Evolutionary conservation across 1,140 invertebrate species (phyloP).

Genomic region (Aleiodes sp.): DNA sequence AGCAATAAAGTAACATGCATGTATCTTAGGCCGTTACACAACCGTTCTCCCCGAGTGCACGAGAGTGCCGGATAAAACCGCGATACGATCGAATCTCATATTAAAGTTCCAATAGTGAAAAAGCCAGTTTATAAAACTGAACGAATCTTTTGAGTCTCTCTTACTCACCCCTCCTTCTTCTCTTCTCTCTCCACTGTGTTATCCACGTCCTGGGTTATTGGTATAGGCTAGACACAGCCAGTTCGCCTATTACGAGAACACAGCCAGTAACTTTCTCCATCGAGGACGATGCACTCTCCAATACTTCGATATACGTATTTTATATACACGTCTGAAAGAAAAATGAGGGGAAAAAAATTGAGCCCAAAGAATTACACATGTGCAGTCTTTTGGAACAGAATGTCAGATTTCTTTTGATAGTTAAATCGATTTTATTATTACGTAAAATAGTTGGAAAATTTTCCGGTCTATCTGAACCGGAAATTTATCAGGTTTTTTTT

Average conservation of each 20-base stretch:
- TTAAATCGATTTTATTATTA: too few species aligned
- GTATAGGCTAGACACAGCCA: slow-evolving; percentile 48
- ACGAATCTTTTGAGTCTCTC: slow-evolving; percentile 2
- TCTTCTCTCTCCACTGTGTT: too few species aligned
- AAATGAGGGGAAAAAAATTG: neutral
- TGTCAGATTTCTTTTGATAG: too few species aligned
- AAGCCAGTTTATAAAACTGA: neutral
- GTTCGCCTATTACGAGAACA: slow-evolving; percentile 51
- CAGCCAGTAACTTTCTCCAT: slow-evolving; percentile 60
- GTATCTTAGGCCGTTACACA: neutral
- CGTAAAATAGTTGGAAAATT: too few species aligned
- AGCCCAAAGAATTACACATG: neutral
- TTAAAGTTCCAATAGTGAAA: slow-evolving; percentile 40
- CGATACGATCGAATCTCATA: slow-evolving; percentile 22
- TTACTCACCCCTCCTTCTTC: too few species aligned
- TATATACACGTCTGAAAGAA: neutral
- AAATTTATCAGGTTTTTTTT: too few species aligned
- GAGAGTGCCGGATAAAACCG: neutral
- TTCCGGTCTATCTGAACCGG: too few species aligned
- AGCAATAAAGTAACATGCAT: slow-evolving; percentile 41
- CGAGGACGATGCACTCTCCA: slow-evolving; percentile 61
- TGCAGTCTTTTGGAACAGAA: too few species aligned
- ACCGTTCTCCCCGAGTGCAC: neutral
- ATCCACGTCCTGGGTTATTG: neutral
- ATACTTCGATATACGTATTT: slow-evolving; percentile 5